Evolutionary conservation across 2,888 invertebrate species (phyloP).

Genomic region (Saturnia pavonia): DNA sequence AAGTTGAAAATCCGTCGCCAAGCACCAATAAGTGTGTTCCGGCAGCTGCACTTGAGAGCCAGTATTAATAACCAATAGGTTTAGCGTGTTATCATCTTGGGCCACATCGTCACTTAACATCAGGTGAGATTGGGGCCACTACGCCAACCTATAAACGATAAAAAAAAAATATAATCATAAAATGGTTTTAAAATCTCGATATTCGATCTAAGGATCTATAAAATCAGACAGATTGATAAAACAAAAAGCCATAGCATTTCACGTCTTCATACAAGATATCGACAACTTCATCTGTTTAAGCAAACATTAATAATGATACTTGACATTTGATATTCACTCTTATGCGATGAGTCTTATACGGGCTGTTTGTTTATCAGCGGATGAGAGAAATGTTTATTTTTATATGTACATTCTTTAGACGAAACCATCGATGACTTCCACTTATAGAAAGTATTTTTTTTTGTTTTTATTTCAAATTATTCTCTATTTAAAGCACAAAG

Average conservation of each 20-base stretch:
- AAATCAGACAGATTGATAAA: slow-evolving; percentile 67
- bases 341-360: slow-evolving; percentile 41
- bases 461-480: neutral
- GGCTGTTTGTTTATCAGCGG: slow-evolving; percentile 36
- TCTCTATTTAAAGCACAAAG: neutral
- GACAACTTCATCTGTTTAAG: slow-evolving; percentile 71
- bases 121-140: too few relatives aligned
- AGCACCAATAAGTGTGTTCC: too few relatives aligned
- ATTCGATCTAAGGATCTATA: slow-evolving; percentile 22
- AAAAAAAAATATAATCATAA: too few relatives aligned
- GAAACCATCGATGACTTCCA: neutral
- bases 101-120: too few relatives aligned
- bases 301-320: slow-evolving; percentile 71
- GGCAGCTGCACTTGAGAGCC: too few relatives aligned
- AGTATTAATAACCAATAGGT: too few relatives aligned
- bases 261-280: slow-evolving; percentile 68
- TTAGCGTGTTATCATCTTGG: too few relatives aligned
- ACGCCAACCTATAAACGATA: too few relatives aligned
- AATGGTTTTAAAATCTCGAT: neutral
- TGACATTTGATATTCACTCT: slow-evolving; percentile 72
- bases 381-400: slow-evolving; percentile 14
- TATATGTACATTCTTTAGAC: neutral
- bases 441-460: neutral
- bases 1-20: too few relatives aligned
- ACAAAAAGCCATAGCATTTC: slow-evolving; percentile 67